phyloP scores from a whole-genome alignment of 2,113 vertebrate species.

The Daboia siamensis region DNA sequence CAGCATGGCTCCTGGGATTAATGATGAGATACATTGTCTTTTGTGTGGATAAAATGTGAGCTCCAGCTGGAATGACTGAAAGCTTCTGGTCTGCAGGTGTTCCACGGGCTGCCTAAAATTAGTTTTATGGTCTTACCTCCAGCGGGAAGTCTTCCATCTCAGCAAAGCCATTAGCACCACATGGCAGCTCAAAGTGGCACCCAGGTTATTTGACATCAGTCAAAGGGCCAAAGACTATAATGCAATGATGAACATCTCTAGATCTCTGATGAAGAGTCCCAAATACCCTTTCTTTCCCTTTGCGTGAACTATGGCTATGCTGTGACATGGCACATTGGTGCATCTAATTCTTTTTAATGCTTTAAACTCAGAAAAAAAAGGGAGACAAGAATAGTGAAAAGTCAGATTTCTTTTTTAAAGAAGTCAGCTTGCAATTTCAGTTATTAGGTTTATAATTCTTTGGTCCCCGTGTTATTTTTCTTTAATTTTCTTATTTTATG shows the following conservation, averaged over 20 bases:
- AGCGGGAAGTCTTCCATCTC: constrained; percentile 53
- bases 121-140: constrained; percentile 59
- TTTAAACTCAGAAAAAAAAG: background rate
- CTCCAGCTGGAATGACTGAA: constrained; percentile 45
- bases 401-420: background rate
- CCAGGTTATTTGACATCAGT: constrained; percentile 41
- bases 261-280: constrained; percentile 55
- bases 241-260: constrained; percentile 54
- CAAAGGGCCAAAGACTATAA: constrained; percentile 51
- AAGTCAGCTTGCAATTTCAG: constrained; percentile 15
- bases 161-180: constrained; percentile 51
- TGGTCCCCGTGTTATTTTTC: background rate
- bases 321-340: constrained; percentile 23
- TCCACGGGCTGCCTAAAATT: constrained; percentile 51
- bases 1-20: background rate
- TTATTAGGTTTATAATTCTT: background rate
- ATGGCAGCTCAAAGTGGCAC: constrained; percentile 62
- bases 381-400: background rate
- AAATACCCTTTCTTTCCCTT: constrained; percentile 52
- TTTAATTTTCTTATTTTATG: background rate
- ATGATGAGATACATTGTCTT: constrained; percentile 43
- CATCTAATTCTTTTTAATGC: constrained; percentile 15
- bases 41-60: constrained; percentile 51
- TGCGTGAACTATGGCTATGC: constrained; percentile 42
- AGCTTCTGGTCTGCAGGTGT: constrained; percentile 50